phyloP scores from a whole-genome alignment of 2,113 vertebrate genomes.

The Nannospalax galili region DNA sequence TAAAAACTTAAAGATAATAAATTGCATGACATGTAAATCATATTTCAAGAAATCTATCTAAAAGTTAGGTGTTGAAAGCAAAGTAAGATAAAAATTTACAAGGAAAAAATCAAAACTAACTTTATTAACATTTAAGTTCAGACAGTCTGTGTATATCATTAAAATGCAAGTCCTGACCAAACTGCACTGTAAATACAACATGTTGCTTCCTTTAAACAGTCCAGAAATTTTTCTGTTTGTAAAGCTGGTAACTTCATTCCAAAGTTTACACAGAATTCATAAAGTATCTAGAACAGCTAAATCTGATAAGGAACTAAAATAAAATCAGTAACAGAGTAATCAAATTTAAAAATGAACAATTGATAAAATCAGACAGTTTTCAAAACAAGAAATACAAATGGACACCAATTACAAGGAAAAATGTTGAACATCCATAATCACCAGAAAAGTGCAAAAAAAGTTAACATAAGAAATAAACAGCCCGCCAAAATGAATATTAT shows the following conservation, averaged over 20 bases:
- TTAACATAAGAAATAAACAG: too few relatives aligned
- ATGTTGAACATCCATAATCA: too few relatives aligned
- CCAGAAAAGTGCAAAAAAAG: too few relatives aligned
- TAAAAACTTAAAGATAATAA: too few relatives aligned
- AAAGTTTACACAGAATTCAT: background rate
- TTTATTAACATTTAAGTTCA: slow-evolving; percentile 15
- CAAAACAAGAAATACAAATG: too few relatives aligned
- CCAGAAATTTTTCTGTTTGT: background rate
- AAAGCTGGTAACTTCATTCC: background rate
- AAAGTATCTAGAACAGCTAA: background rate
- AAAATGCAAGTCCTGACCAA: slow-evolving; percentile 3
- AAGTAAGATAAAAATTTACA: background rate
- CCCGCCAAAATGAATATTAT: background rate
- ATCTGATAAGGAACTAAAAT: background rate
- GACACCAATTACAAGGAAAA: too few relatives aligned
- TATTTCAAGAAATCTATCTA: slow-evolving; percentile 22
- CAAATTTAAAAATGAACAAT: background rate
- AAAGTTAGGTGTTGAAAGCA: slow-evolving; percentile 6
- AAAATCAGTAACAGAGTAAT: background rate
- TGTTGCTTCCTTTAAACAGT: background rate
- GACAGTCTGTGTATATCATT: background rate
- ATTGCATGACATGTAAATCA: background rate
- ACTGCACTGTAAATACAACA: background rate
- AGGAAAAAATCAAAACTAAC: background rate
- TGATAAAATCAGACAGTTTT: too few relatives aligned